Conservation (phyloP, 2,797 vertebrate species). For the Potorous gilbertii region DNA sequence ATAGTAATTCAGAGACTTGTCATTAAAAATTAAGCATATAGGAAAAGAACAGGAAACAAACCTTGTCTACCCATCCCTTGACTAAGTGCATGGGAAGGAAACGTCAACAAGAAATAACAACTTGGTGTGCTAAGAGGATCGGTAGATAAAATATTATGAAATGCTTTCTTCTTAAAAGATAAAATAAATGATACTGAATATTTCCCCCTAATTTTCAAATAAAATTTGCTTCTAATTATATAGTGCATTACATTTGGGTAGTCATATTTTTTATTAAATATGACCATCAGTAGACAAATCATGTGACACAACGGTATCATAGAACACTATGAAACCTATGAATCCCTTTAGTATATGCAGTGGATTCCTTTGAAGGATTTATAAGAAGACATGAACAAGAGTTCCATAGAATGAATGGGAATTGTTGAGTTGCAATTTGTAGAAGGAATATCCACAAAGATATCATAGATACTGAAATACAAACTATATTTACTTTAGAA, state of each 20-base stretch:
- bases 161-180: neutral
- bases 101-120: neutral
- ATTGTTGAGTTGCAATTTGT: neutral
- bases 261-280: neutral
- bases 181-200: neutral
- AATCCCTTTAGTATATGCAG: neutral
- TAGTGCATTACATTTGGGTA: neutral
- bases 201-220: neutral
- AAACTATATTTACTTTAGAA: neutral
- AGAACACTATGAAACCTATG: neutral
- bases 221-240: slow-evolving; percentile 1
- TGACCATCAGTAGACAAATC: neutral
- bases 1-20: slow-evolving; percentile 75
- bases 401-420: neutral
- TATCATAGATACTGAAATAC: neutral
- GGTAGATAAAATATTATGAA: neutral
- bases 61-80: slow-evolving; percentile 19
- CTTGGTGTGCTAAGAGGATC: rapidly evolving
- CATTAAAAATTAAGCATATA: slow-evolving; percentile 77
- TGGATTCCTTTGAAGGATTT: neutral
- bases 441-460: neutral
- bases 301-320: neutral
- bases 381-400: neutral
- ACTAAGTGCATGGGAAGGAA: neutral
- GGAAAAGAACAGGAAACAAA: slow-evolving; percentile 65